phyloP scores from a whole-genome alignment of 2,888 invertebrate genomes.

The Agriopis marginaria region DNA sequence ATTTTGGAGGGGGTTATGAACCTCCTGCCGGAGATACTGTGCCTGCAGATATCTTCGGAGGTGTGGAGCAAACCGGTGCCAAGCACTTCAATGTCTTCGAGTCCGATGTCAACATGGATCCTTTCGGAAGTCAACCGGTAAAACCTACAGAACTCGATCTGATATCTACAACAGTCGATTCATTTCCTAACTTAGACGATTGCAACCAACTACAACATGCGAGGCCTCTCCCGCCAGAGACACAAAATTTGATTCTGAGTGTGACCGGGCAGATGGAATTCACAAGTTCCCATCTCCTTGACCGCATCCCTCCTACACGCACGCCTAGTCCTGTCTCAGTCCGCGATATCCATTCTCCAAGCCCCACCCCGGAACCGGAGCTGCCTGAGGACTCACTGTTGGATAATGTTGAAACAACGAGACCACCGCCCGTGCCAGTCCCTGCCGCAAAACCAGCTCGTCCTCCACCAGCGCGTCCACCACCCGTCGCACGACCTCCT shows the following conservation, averaged over 20 bases:
- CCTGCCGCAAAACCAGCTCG: conserved; percentile 36
- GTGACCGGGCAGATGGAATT: conserved; percentile 96
- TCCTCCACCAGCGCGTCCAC: conserved; percentile 63
- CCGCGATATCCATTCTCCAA: conserved; percentile 93
- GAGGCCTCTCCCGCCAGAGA: conserved; percentile 91
- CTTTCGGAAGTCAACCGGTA: conserved; percentile 59
- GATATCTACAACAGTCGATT: conserved; percentile 64
- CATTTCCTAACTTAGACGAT: conserved; percentile 56
- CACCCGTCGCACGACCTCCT: conserved; percentile 77
- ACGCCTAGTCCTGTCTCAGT: conserved; percentile 95
- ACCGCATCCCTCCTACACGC: conserved; percentile 93
- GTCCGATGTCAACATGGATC: conserved; percentile 50
- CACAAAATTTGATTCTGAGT: conserved; percentile 93
- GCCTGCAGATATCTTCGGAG: conserved; percentile 76
- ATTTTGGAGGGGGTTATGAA: conserved; percentile 78
- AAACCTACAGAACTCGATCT: conserved; percentile 78
- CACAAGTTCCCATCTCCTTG: conserved; percentile 93
- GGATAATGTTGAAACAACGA: conserved; percentile 51
- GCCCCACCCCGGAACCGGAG: conserved; percentile 91
- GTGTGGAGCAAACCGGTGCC: conserved; percentile 69
- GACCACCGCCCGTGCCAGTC: conserved; percentile 61
- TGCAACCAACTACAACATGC: conserved; percentile 67
- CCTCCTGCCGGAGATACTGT: conserved; percentile 74
- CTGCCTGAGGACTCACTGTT: conserved; percentile 52
- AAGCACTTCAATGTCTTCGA: conserved; percentile 66